Evolutionary conservation across 2,113 vertebrate genomes (phyloP).

Genomic region (Epinephelus fuscoguttatus): DNA sequence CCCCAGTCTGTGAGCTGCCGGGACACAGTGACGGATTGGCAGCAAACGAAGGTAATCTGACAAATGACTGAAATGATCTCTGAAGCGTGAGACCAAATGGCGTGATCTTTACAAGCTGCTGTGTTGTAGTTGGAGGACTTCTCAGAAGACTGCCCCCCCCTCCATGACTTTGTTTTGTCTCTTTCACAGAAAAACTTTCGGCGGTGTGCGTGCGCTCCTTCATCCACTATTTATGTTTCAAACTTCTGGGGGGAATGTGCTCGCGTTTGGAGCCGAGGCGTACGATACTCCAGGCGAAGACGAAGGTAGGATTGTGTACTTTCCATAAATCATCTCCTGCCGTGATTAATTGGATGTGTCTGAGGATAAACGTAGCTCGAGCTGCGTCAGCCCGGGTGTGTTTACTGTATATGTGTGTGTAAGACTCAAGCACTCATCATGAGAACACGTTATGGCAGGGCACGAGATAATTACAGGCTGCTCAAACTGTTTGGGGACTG

Average conservation of each 20-base stretch:
- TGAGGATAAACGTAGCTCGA: slow-evolving; percentile 46
- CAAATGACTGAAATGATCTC: slow-evolving; percentile 57
- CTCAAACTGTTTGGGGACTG: slow-evolving; percentile 70
- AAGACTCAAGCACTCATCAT: slow-evolving; percentile 59
- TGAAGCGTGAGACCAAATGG: slow-evolving; percentile 18
- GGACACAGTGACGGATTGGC: slow-evolving; percentile 60
- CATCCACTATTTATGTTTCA: slow-evolving; percentile 25
- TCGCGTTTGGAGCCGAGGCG: slow-evolving; percentile 45
- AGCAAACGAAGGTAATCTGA: slow-evolving; percentile 60
- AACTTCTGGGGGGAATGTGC: slow-evolving; percentile 46
- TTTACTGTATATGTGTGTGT: slow-evolving; percentile 57
- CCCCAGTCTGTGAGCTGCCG: slow-evolving; percentile 44
- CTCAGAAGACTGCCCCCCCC: slow-evolving; percentile 10
- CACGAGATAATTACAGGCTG: slow-evolving; percentile 84
- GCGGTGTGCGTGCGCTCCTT: slow-evolving; percentile 10
- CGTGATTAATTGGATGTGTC: slow-evolving; percentile 69
- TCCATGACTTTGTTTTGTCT: slow-evolving; percentile 38
- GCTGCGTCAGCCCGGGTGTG: slow-evolving; percentile 59
- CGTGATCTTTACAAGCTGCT: not conserved
- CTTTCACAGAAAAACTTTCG: slow-evolving; percentile 42
- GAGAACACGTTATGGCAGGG: slow-evolving; percentile 84
- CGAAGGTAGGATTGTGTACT: slow-evolving; percentile 68
- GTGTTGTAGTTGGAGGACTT: not conserved
- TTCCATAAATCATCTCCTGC: slow-evolving; percentile 65
- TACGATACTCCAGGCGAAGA: slow-evolving; percentile 25